Conservation (phyloP, 2,888 invertebrate species). For the Sarcophaga caerulescens region DNA sequence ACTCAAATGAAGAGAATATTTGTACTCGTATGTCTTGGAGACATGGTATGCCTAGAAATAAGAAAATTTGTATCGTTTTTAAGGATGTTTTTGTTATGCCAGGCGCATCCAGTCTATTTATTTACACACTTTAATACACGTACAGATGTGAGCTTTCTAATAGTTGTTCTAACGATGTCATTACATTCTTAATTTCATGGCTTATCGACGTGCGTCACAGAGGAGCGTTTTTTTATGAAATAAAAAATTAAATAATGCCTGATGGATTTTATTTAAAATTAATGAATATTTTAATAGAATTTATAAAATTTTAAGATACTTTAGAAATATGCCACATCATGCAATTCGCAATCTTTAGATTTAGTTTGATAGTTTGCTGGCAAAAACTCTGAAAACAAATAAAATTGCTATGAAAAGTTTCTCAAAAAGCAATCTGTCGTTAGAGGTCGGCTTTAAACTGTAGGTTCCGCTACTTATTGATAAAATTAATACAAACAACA, state of each 20-base stretch:
- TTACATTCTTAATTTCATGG: constrained; percentile 9
- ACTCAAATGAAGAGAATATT: neutral
- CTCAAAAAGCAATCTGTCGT: too few relatives aligned
- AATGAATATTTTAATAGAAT: neutral
- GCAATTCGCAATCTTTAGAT: too few relatives aligned
- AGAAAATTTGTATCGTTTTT: neutral
- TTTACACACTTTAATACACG: too few relatives aligned
- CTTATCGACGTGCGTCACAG: neutral
- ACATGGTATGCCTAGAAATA: neutral
- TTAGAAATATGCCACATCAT: too few relatives aligned
- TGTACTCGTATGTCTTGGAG: neutral
- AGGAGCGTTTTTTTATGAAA: neutral
- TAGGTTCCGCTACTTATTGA: too few relatives aligned
- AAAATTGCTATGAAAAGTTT: too few relatives aligned
- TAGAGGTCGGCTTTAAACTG: too few relatives aligned
- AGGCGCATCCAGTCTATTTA: neutral
- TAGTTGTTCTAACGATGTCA: neutral
- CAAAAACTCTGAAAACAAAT: too few relatives aligned
- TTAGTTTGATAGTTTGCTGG: too few relatives aligned
- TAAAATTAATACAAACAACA: too few relatives aligned
- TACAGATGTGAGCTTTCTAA: neutral
- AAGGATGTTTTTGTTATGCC: neutral
- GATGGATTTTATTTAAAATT: neutral
- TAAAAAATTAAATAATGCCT: neutral
- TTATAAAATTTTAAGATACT: too few relatives aligned